Evolutionary conservation across 2,888 invertebrate species (phyloP).

Genomic region (Pasiphila rectangulata): DNA sequence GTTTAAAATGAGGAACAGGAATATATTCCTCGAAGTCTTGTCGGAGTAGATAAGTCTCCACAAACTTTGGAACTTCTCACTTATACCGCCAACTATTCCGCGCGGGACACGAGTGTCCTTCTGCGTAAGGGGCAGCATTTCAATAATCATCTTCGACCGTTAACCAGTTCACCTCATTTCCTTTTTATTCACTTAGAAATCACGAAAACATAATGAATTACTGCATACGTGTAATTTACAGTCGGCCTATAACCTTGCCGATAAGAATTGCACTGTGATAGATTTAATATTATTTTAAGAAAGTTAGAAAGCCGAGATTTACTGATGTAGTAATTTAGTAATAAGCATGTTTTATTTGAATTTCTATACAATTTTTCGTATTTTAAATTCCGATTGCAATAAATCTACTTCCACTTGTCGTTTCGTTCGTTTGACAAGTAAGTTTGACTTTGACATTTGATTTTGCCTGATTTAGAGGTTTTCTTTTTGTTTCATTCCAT

Average conservation of each 20-base stretch:
- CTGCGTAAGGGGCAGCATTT: conserved; percentile 88
- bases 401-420: not conserved
- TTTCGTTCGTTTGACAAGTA: not conserved
- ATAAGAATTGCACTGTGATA: conserved; percentile 32
- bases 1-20: conserved; percentile 94
- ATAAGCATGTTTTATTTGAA: conserved; percentile 16
- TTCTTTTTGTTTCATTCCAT: too few relatives aligned
- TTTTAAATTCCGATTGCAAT: conserved; percentile 19
- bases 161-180: conserved; percentile 64
- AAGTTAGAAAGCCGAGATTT: conserved; percentile 1
- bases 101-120: conserved; percentile 83
- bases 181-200: conserved; percentile 54
- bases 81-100: conserved; percentile 82
- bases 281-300: conserved; percentile 4
- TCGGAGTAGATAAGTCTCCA: conserved; percentile 94
- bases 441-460: not conserved
- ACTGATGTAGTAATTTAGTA: conserved; percentile 10
- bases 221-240: conserved; percentile 77
- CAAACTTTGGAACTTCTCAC: conserved; percentile 88
- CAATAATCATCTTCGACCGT: conserved; percentile 44
- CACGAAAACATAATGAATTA: conserved; percentile 52
- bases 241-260: conserved; percentile 66
- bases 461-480: too few relatives aligned
- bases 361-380: conserved; percentile 31
- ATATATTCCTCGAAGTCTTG: conserved; percentile 94